Conservation (phyloP, 2,113 vertebrate species). For the western clawed frog (Xenopus tropicalis) region DNA sequence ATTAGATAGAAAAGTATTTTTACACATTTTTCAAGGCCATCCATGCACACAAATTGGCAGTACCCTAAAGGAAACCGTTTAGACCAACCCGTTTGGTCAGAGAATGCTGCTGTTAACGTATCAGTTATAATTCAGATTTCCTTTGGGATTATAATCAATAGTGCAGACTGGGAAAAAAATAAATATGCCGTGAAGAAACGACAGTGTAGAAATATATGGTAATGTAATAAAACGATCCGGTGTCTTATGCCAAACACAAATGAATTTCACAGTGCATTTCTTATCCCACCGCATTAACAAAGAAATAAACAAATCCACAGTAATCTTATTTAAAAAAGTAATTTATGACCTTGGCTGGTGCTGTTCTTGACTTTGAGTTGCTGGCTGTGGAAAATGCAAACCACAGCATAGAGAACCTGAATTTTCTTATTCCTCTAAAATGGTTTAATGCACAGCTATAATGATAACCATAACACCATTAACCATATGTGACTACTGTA, state of each 20-base stretch:
- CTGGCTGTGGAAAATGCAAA: constrained; percentile 11
- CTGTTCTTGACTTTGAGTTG: not conserved
- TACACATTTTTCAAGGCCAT: too few relatives aligned
- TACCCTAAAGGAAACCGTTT: not conserved
- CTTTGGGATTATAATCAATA: not conserved
- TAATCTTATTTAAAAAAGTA: constrained; percentile 1
- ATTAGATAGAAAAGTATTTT: too few relatives aligned
- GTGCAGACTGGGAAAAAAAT: not conserved
- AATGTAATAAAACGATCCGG: not conserved
- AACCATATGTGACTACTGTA: too few relatives aligned
- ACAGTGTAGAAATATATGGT: not conserved
- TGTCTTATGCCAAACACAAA: not conserved
- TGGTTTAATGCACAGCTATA: too few relatives aligned
- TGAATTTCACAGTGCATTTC: not conserved
- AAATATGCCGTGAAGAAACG: not conserved
- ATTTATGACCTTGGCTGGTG: not conserved
- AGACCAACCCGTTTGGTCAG: not conserved
- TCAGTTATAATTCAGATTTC: not conserved
- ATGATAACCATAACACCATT: too few relatives aligned
- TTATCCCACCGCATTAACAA: not conserved
- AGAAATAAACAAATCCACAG: not conserved
- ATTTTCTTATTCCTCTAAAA: too few relatives aligned
- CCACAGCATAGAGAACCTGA: not conserved
- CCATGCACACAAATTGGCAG: too few relatives aligned
- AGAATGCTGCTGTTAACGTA: not conserved